These are phyloP conservation scores for Ifrita kowaldi DNA, from an alignment of 2,113 vertebrate species.

Conservation along the genomic window DNA sequence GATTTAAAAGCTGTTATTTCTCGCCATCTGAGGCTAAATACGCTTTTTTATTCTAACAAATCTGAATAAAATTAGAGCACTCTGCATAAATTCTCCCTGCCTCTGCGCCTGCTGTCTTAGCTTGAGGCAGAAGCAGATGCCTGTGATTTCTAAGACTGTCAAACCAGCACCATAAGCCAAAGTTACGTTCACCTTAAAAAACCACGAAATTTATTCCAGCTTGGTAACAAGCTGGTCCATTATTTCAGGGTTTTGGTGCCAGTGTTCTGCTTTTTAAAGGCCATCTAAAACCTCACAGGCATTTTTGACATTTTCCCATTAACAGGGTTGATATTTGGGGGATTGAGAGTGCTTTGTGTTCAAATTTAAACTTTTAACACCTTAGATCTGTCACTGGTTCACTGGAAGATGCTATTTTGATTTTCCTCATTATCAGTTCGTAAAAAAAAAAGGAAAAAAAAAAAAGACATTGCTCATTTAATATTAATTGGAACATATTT, in stretches of 20 bases:
- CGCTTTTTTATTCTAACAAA: background rate
- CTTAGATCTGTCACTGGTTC: background rate
- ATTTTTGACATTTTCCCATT: constrained; percentile 42
- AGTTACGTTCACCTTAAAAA: constrained; percentile 10
- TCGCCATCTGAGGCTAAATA: background rate
- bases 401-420: background rate
- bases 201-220: background rate
- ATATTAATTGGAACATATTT: constrained; percentile 9
- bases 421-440: background rate
- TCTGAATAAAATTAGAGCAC: constrained; percentile 25
- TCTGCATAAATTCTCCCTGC: constrained; percentile 20
- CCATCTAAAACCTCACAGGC: constrained; percentile 20
- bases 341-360: background rate
- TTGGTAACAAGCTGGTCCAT: background rate
- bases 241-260: background rate
- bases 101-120: constrained; percentile 32
- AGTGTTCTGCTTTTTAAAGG: constrained; percentile 16
- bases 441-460: background rate
- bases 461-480: background rate
- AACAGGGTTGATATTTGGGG: background rate
- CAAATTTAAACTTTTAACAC: background rate
- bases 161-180: constrained; percentile 14
- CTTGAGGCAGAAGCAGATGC: constrained; percentile 32
- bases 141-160: background rate
- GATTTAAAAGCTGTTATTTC: constrained; percentile 28